Conservation (phyloP, 2,797 vertebrate genomes). For the Fringilla coelebs region DNA sequence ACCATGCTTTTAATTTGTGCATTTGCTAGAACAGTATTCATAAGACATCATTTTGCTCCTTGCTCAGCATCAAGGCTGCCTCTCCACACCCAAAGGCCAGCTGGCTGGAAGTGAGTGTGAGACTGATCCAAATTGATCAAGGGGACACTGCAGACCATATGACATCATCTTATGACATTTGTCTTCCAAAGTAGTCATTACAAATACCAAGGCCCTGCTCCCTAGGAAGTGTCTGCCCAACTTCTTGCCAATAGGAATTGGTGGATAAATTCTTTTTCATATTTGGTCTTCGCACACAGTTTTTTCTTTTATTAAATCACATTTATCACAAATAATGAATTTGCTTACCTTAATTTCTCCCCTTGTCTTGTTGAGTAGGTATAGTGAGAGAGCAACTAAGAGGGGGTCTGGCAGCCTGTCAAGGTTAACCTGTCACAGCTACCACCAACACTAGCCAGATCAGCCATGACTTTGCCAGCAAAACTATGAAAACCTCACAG, state of each 20-base stretch:
- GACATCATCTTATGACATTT: neutral
- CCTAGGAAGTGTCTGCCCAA: neutral
- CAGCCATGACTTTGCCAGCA: neutral
- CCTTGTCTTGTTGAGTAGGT: neutral
- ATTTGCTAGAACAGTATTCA: neutral
- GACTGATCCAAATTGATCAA: neutral
- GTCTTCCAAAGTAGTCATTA: neutral
- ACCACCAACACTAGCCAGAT: neutral
- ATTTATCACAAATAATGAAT: neutral
- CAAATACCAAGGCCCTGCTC: neutral
- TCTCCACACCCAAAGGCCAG: neutral
- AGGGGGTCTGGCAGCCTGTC: neutral
- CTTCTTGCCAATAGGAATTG: neutral
- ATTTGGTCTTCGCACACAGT: fast-evolving
- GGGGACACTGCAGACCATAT: neutral
- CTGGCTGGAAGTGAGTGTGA: neutral
- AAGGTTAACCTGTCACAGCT: neutral
- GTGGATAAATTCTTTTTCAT: neutral
- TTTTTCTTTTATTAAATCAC: neutral
- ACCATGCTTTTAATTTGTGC: neutral
- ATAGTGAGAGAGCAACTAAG: neutral
- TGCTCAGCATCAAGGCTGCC: neutral
- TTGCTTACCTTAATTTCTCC: neutral
- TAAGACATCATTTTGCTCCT: neutral
- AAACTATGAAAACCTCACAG: neutral